Evolutionary conservation across 2,113 vertebrate species (phyloP), one percentile per base, ranked within the genome.

Genomic region (Mola mola): DNA sequence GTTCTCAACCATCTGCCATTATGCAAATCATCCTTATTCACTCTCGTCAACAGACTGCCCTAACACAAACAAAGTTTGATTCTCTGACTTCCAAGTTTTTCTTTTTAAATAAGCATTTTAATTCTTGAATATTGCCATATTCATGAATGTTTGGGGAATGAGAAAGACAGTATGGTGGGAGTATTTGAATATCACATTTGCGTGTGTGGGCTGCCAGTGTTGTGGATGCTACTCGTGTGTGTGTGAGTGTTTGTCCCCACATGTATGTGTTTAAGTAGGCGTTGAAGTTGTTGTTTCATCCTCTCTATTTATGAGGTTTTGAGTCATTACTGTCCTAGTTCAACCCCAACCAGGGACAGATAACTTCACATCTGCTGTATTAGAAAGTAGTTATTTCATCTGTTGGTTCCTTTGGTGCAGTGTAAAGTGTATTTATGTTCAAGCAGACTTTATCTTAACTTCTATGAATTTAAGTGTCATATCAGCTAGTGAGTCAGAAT

Each of bases 161-260:
- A 43, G 29, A 25, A 67, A 46, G 33, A 63, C 20, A 66, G 41
- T 55, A 47, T 38, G 15, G 77, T 85, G 75, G 77, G 79, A 69
- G 82, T 82, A 60, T 68, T 63, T 66, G 79, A 81, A 84, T 87
- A 74, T 72, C 74, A 84, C 9, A 60, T 82, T 59, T 53, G 21
- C 72, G 63, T 37, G 37, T 78, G 78, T 81, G 53, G 78, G 72
- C 50, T 49, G 67, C 41, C 31, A 49, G 75, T 44, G 57, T 69
- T 75, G 44, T 58, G 49, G 48, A 75, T 73, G 55, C 29, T 58
- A 21, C 21, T 37, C 24, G 25, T 74, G 65, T 50, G 48, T 59
- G 36, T 59, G 26, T 16, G 46, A 15, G 31, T 47, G 4, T 57
- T 42, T 61, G 51, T 53, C 25, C 66, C 20, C 33, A 29, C 44